Conservation (phyloP, 2,797 vertebrate species). For the Neosilurus hyrtlii region DNA sequence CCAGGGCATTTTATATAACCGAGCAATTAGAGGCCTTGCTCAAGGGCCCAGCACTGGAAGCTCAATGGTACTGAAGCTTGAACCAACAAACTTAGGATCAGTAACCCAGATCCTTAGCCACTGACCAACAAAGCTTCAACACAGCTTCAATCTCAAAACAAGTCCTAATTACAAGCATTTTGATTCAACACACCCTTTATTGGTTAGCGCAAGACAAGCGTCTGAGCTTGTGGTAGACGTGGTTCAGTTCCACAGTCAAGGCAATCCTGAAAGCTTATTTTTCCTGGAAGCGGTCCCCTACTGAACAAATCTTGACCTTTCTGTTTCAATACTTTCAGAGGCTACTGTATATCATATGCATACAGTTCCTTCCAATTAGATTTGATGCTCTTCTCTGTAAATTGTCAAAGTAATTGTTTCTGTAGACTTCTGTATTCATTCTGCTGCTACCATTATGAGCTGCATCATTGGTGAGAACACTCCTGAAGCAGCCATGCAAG, state of each 20-base stretch:
- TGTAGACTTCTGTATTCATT: constrained; percentile 5
- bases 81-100: too few relatives aligned
- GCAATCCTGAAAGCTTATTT: neutral
- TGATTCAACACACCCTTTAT: neutral
- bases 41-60: too few relatives aligned
- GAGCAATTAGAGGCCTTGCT: too few relatives aligned
- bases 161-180: neutral
- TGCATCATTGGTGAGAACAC: neutral
- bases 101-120: too few relatives aligned
- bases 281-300: neutral
- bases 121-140: neutral
- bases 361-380: constrained; percentile 2
- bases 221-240: too few relatives aligned
- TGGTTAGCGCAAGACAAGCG: neutral
- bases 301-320: neutral
- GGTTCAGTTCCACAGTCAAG: neutral
- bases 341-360: too few relatives aligned
- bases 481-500: neutral
- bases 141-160: neutral
- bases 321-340: too few relatives aligned
- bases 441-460: neutral
- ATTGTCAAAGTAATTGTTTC: neutral
- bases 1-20: too few relatives aligned
- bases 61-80: too few relatives aligned
- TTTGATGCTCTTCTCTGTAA: neutral